Evolutionary conservation across 2,797 vertebrate genomes (phyloP), one percentile per base, ranked within the genome.

Genomic region (Rhodeus uyekii): DNA sequence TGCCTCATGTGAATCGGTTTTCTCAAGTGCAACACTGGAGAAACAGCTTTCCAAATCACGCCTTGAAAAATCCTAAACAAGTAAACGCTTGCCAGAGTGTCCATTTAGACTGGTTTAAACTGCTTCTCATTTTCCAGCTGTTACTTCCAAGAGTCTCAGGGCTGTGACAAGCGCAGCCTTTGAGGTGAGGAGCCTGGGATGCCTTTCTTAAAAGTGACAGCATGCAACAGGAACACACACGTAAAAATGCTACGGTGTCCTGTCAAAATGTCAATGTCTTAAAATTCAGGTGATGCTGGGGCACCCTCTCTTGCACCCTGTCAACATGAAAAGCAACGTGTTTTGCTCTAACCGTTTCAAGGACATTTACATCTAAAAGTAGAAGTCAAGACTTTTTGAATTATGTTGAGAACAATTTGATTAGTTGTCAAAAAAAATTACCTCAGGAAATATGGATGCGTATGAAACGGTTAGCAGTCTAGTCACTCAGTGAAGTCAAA

Each of bases 201-300:
- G 24, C 24, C 24, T 42, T 79, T 68, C 42, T 79, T 79, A 44
- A 58, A 10, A 69, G 18, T 0, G 50, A 44, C 64, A 78, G 50
- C 64, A 69, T 29, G 36, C 24, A 58, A 10, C 6, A 1, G 0
- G 0, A 39, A n/a, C 48, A 79, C 48, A 68, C 34, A 16, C 9
- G n/a, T 27, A 53, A 53, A 78, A 78, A 78, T 67, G 22, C 63
- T 29, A 65, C 44, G 5, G 3, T 38, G 6, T 78, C 77, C 48
- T 58, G 64, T 68, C 64, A 79, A 42, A 50, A 38, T 63, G 39
- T 63, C 75, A 64, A 34, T 55, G 27, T 64, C 61, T 77, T 65
- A 77, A 65, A 77, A 34, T 38, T 13, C 24, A 38, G 24, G 36
- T 32, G 34, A 55, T 42, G 18, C n/a, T 38, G 48, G 4, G 7